Evolutionary conservation across 2,113 vertebrate species (phyloP), one percentile per base, ranked within the genome.

Genomic region (Pimephales promelas): DNA sequence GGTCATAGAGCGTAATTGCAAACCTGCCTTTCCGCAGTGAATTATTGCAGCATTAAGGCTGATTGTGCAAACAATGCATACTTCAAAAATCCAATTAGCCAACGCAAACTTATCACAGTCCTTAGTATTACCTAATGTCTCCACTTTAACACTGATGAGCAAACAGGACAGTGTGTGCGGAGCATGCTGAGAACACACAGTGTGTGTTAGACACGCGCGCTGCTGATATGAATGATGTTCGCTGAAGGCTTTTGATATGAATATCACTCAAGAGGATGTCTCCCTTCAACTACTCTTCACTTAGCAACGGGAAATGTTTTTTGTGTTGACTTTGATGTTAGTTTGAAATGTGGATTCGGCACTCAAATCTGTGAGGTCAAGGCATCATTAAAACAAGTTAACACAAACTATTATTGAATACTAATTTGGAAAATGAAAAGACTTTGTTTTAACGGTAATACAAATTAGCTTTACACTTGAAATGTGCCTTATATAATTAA

Each of bases 21-120:
- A 81, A 47, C 18, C 24, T 76, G 66, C 14, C 45, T 54, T 68
- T 20, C 10, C 78, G 45, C 47, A 49, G 7, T 80, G 59, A 80
- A 49, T 64, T 49, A 80, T 49, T 80, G 59, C 59, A 80, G 86
- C 81, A 88, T 87, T 85, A 86, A 0, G 45, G 82, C 43, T 87
- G 87, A 80, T 87, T 79, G 83, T 86, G 83, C 83, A 89, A 88
- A 91, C 88, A 90, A 85, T 85, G 83, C 83, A 89, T 89, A 89
- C 87, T 89, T 88, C 73, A 87, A 83, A 79, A 90, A 92, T 89
- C 87, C 87, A 92, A 91, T 93, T 91, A 93, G 77, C 86, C 76
- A 80, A 87, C 85, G 88, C 82, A 90, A 91, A 88, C 85, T 86
- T 82, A 75, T 70, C 85, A 87, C 64, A 86, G 76, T 87, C 82